Base-by-base conservation (phyloP, 1,140 invertebrate genomes). In the Latrodectus geometricus region DNA sequence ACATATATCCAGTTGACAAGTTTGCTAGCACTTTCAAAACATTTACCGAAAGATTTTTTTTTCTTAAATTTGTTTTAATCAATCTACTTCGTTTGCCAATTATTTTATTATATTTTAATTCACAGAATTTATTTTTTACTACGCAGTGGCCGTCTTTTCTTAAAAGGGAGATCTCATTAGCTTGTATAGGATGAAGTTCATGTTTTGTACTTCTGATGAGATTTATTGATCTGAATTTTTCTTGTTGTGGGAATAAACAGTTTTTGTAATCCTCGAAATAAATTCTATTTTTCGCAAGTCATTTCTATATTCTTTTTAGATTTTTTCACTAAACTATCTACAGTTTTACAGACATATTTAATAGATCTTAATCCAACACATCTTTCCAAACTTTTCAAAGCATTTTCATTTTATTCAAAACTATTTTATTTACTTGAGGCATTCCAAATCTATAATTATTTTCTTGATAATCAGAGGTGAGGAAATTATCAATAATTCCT, bases 401-500 rank as follows among this genome's bases (percentile, higher is more conserved):
- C 90, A 35, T 89, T 89, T 89, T 93, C 92, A 90, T 92, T 91
- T 91, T 90, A 11, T 92, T 92, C 8, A 92, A 50, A 9, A 91
- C 90, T 88, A 93, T 93, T 88, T 92, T 92, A 88, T 93, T 92
- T 69, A 78, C 77, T 68, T 75, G 90, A n/a, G 74, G 89, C 8
- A 90, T 69, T 20, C 21, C 49, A 73, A 66, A 87, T 54, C 14
- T 35, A 87, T 88, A n/a, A n/a, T n/a, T 86, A 69, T 86, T 20
- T 87, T 89, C 68, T 74, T 49, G 15, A 86, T 89, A 89, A 88
- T 89, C 76, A 74, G 76, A 89, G 17, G 79, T 75, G 70, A 89
- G 82, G 49, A 89, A 89, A 17, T 70, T 20, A 48, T 88, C 61
- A 12, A 87, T 78, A 80, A 68, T 82, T 84, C 74, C 89, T 72